These are phyloP conservation scores for Aspidiotus destructor DNA, from an alignment of 2,888 invertebrate genomes.

Conservation along the genomic window DNA sequence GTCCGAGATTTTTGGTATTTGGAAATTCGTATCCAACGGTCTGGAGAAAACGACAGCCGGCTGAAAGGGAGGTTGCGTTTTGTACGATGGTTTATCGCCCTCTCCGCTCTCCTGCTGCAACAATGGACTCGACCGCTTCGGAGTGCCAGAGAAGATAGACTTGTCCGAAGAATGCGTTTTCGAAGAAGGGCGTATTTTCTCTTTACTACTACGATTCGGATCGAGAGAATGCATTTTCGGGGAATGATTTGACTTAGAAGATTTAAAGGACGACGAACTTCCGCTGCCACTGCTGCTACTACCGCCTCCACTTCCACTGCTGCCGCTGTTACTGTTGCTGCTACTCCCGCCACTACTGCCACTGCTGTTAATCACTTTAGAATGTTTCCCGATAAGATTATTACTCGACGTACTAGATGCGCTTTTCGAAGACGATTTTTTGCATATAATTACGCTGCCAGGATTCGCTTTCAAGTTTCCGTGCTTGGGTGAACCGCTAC, in stretches of 20 bases:
- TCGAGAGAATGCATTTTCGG: slow-evolving; percentile 7
- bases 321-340: slow-evolving; percentile 2
- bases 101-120: slow-evolving; percentile 17
- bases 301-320: slow-evolving; percentile 2
- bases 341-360: not conserved
- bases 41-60: not conserved
- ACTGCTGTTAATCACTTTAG: slow-evolving; percentile 39
- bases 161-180: slow-evolving; percentile 4
- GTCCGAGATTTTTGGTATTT: slow-evolving; percentile 23
- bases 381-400: not conserved
- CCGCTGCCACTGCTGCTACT: slow-evolving; percentile 11
- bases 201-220: slow-evolving; percentile 18
- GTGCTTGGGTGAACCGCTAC: slow-evolving; percentile 22
- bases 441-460: not conserved
- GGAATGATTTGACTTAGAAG: slow-evolving; percentile 20
- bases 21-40: slow-evolving; percentile 15
- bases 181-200: slow-evolving; percentile 15
- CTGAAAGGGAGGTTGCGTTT: slow-evolving; percentile 16
- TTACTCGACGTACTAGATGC: not conserved
- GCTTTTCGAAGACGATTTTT: slow-evolving; percentile 6
- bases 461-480: not conserved
- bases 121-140: slow-evolving; percentile 19
- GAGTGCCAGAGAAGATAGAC: slow-evolving; percentile 10
- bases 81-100: slow-evolving; percentile 9
- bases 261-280: slow-evolving; percentile 11